Conservation (phyloP, 2,888 invertebrate genomes). For the Micoletzkya japonica region DNA sequence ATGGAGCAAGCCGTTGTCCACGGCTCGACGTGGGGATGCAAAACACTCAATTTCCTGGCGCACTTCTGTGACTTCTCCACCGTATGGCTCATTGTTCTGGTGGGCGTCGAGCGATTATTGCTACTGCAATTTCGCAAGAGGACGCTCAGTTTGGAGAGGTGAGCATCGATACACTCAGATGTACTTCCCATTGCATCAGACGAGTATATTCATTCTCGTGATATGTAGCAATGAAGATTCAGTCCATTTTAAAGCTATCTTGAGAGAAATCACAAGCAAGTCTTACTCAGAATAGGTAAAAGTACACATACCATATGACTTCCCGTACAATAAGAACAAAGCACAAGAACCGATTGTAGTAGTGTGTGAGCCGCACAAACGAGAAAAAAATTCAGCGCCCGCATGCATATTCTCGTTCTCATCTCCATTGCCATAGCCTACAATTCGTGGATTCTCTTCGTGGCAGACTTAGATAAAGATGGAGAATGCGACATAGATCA, state of each 20-base stretch:
- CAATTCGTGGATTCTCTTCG: conserved; percentile 58
- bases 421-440: conserved; percentile 47
- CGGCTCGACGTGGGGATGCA: conserved; percentile 37
- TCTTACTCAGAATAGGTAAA: no score
- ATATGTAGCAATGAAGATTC: no score
- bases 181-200: no score
- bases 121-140: conserved; percentile 45
- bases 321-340: no score
- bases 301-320: no score
- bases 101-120: conserved; percentile 54
- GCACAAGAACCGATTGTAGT: no score
- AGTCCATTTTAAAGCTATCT: no score
- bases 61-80: conserved; percentile 58
- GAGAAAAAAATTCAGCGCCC: conserved; percentile 50
- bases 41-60: conserved; percentile 49
- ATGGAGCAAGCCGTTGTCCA: neutral
- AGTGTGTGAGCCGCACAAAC: no score
- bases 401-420: conserved; percentile 46
- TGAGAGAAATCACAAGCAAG: no score
- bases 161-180: no score
- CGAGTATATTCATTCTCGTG: no score
- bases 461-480: conserved; percentile 48
- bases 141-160: conserved; percentile 45
- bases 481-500: conserved; percentile 53
- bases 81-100: conserved; percentile 59